Base-by-base conservation (phyloP, 2,113 vertebrate species). In the Oreotrochilus melanogaster region DNA sequence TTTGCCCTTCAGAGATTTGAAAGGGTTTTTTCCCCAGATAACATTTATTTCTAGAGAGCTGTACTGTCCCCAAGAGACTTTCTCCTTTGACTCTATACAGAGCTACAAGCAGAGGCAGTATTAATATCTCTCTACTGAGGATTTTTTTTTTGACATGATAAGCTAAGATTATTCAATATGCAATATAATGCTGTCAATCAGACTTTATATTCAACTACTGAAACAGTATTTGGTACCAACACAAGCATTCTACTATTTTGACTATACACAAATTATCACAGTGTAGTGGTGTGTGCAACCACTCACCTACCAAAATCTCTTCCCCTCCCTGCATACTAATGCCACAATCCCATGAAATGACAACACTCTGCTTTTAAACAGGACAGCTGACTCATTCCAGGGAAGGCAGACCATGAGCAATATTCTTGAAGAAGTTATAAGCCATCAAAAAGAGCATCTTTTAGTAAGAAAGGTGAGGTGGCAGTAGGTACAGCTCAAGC, bases 31-130 rank as follows among this genome's bases (percentile, higher is more conserved):
- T 67, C 51, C 61, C 65, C 27, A 23, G 48, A 72, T 43, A 78
- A 47, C 37, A 27, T 15, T 82, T 66, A 54, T 76, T 86, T 91
- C 91, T 92, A 75, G 57, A 88, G 56, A 84, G 80, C 80, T 64
- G 60, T 17, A 35, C 56, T 0, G 0, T 47, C 39, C 33, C 79
- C 35, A 7, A 39, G 57, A 58, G 28, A 56, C 17, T 6, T 45
- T 82, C 37, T 60, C 66, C 61, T 72, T 73, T 0, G 6, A 43
- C 45, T 79, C 92, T 45, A 31, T 2, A 45, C 2, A 8, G 35
- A 81, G 76, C 82, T 58, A 33, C 60, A 50, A 74, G 43, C 47
- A 72, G 42, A 67, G 48, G 42, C 17, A 56, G 31, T 22, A 65
- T 48, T 56, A 43, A 31, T 5, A 37, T 8, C 3, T 19, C 64